phyloP scores from a whole-genome alignment of 2,888 invertebrate genomes.

The Spodoptera exigua region DNA sequence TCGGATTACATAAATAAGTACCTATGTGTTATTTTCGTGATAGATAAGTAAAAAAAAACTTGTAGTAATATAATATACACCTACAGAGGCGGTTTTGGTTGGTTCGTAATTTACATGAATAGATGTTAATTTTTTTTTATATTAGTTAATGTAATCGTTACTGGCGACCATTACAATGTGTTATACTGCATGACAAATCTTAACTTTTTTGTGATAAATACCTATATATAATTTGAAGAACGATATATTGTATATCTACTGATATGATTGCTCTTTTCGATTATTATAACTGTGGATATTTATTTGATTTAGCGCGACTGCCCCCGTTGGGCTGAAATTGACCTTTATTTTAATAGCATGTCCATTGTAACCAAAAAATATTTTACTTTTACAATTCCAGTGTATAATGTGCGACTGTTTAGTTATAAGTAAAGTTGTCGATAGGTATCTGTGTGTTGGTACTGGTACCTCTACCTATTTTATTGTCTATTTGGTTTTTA shows the following conservation, averaged over 20 bases:
- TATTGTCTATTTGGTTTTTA: constrained; percentile 60
- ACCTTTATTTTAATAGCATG: constrained; percentile 66
- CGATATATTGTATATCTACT: constrained; percentile 40
- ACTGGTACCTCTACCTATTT: constrained; percentile 62
- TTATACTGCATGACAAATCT: constrained; percentile 77
- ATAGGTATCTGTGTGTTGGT: constrained; percentile 68
- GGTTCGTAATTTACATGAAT: constrained; percentile 75
- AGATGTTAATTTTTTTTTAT: constrained; percentile 64
- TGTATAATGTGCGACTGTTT: constrained; percentile 76
- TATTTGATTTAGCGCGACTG: constrained; percentile 70
- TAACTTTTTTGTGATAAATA: constrained; percentile 63
- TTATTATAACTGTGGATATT: constrained; percentile 68
- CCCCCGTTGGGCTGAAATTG: constrained; percentile 77
- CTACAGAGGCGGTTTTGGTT: constrained; percentile 80
- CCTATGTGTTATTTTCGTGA: constrained; percentile 85
- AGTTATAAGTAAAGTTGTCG: constrained; percentile 70
- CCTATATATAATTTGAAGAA: constrained; percentile 55
- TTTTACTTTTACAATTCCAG: constrained; percentile 67
- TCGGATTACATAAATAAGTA: constrained; percentile 82
- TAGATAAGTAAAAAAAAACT: constrained; percentile 82
- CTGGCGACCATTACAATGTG: constrained; percentile 72
- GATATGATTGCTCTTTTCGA: constrained; percentile 54
- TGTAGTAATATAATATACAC: constrained; percentile 79
- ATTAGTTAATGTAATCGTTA: constrained; percentile 67
- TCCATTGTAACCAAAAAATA: constrained; percentile 72